Percentiles rank a stretch among this genome's conserved stretches.
Conservation (phyloP, 2,888 invertebrate genomes). For the Vanessa cardui region DNA sequence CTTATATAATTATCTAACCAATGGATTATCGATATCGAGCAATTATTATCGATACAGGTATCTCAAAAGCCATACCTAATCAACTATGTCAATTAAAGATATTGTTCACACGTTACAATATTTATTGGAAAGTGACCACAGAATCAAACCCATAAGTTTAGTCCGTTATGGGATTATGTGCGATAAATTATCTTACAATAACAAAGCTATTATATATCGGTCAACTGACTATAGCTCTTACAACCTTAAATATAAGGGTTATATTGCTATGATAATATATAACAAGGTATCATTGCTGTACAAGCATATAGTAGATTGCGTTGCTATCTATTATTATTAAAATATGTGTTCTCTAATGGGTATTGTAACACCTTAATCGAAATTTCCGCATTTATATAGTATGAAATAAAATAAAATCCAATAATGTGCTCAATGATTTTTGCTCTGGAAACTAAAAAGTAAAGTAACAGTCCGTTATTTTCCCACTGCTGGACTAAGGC, state of each 20-base stretch:
- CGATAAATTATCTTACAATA: slow-evolving; percentile 16
- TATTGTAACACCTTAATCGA: neutral
- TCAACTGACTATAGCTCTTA: neutral
- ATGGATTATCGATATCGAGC: too few species aligned
- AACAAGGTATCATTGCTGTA: neutral
- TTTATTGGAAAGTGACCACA: slow-evolving; percentile 1
- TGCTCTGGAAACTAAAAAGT: too few species aligned
- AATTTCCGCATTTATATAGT: neutral
- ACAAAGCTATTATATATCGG: neutral
- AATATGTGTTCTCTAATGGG: slow-evolving; percentile 1
- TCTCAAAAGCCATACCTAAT: too few species aligned
- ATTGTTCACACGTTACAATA: neutral
- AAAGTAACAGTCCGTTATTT: too few species aligned
- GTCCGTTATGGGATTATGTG: slow-evolving; percentile 2
- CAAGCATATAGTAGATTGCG: slow-evolving; percentile 6
- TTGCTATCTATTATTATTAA: slow-evolving; percentile 5
- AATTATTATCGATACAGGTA: too few species aligned
- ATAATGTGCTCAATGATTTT: too few species aligned
- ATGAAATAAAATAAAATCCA: too few species aligned
- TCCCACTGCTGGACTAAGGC: too few species aligned
- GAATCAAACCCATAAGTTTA: neutral
- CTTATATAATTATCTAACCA: too few species aligned
- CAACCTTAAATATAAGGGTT: neutral
- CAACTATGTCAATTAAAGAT: neutral
- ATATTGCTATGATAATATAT: neutral